These are phyloP conservation scores for Malthinus seriepunctatus DNA, from an alignment of 2,888 invertebrate species.

Conservation along the genomic window DNA sequence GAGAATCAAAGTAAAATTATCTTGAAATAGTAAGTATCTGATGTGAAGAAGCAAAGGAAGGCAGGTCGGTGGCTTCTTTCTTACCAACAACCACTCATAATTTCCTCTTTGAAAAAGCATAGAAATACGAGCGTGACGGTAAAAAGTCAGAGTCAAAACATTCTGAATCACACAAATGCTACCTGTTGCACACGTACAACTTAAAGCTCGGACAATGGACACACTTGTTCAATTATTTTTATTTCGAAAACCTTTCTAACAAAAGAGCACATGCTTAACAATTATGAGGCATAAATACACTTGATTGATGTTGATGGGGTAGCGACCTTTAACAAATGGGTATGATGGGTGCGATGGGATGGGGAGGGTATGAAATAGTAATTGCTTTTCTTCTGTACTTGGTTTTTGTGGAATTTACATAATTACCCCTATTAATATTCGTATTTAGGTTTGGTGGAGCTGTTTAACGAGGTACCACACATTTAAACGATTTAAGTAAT, in stretches of 20 bases:
- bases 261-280: constrained; percentile 17
- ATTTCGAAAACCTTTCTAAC: constrained; percentile 4
- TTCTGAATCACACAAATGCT: constrained; percentile 25
- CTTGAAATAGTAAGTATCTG: constrained; percentile 23
- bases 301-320: constrained; percentile 6
- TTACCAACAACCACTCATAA: constrained; percentile 18
- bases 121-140: constrained; percentile 26
- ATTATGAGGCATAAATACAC: constrained; percentile 7
- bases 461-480: background rate
- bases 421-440: constrained; percentile 16
- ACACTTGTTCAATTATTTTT: constrained; percentile 16
- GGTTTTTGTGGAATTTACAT: constrained; percentile 17
- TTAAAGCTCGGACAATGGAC: constrained; percentile 20
- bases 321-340: constrained; percentile 3
- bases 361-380: background rate
- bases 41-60: constrained; percentile 20
- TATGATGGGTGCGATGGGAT: background rate
- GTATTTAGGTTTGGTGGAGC: constrained; percentile 6
- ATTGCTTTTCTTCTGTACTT: background rate
- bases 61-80: constrained; percentile 25
- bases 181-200: constrained; percentile 30
- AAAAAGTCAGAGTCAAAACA: constrained; percentile 22
- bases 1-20: constrained; percentile 24
- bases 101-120: constrained; percentile 26
- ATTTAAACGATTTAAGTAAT: background rate